Base-by-base conservation (phyloP, 2,888 invertebrate genomes). In the Tetragonula carbonaria region DNA sequence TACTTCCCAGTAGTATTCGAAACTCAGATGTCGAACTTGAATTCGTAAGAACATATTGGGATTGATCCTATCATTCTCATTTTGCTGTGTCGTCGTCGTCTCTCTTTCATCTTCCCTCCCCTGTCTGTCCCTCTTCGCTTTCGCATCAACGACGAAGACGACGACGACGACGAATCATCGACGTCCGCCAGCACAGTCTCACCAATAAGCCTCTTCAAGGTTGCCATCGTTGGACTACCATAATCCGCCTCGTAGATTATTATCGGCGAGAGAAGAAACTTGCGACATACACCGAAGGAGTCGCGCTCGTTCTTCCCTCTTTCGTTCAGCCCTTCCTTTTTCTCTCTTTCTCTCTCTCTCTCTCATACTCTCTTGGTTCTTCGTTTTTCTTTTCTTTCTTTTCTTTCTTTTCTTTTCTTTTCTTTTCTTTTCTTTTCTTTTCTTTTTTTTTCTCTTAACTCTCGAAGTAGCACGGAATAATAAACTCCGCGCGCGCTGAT, bases 161-260 rank as follows among this genome's bases (percentile, higher is more conserved):
- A 57, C 45, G 71, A 65, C 51, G 63, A 74, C 85, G 86, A 83
- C 83, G 79, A 78, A 81, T 85, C 81, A 81, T 86, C 75, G 81
- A 83, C 82, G 84, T 86, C 82, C 80, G 74, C 76, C 73, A 68
- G 81, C 77, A 65, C 77, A n/a, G 75, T 80, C 82, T 77, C 80
- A 66, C 82, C 85, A 78, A 82, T 86, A 85, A 89, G 76, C 84
- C 80, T 86, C 80, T 78, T 90, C 90, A 91, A 92, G 92, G 91
- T 91, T 91, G 88, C 86, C 87, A 84, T 84, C 83, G 81, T 76
- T 78, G 65, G 87, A 87, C 90, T 89, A 88, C 87, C 87, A 91
- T 91, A 91, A 91, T 91, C 88, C 88, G 83, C 83, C 87, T 87
- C 84, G 87, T 90, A 88, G 90, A 91, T 91, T 87, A 91, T 79